Evolutionary conservation across 2,888 invertebrate species (phyloP), one percentile per base, ranked within the genome.

Genomic region (Emmelina monodactyla): DNA sequence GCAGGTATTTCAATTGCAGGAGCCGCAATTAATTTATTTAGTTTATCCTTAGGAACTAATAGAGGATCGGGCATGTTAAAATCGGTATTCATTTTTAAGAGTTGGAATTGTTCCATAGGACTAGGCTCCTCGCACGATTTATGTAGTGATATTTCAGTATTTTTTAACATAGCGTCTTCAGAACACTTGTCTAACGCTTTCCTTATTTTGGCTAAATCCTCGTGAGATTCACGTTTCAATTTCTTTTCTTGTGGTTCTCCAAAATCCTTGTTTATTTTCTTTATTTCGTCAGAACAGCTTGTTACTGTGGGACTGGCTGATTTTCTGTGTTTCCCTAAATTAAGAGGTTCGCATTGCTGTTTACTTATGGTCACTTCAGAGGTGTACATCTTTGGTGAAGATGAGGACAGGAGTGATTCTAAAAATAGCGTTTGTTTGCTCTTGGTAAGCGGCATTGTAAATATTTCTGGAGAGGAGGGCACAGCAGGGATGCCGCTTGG

Each of bases 31-130:
- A 92, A 85, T 13, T 84, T 83, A 34, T 87, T 86, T 32, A 92
- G 66, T 50, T 85, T 84, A 51, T 89, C 87, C 65, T 89, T 88
- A 33, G 92, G 92, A 41, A 92, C 87, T 40, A 92, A 64, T 50
- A 92, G 79, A 7, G 92, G 92, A 76, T 92, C 91, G 28, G 92
- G 92, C 55, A 92, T 85, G 58, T 87, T 84, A 53, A 88, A 83
- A 44, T 85, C 85, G 5, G 85, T 79, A 50, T 86, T 87, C 32
- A 81, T 78, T 40, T 88, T 81, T 14, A 92, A 72, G 53, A 86
- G 82, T 45, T 87, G 85, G 6, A 92, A 70, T 55, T 92, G 92
- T 38, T 85, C 85, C 4, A 90, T 56, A 0, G 92, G 88, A 55
- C 83, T 83, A n/a, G 76, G 78, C 49, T 84, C 84, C 22, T 82